These are phyloP conservation scores for Hydrocynus forskahlii DNA, from an alignment of 2,797 vertebrate species.

Conservation along the genomic window DNA sequence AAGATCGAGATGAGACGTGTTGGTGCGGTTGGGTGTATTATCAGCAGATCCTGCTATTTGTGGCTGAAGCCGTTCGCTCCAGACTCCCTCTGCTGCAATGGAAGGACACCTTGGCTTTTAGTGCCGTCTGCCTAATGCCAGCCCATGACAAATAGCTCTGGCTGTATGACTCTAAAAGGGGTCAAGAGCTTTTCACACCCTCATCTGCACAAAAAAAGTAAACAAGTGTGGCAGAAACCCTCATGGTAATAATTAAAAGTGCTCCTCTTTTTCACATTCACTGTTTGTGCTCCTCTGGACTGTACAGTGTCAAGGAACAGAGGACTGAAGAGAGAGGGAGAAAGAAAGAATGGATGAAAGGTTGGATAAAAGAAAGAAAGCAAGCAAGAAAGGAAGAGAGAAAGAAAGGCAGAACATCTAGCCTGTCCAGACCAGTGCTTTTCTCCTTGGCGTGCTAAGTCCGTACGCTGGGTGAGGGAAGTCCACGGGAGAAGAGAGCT, in stretches of 20 bases:
- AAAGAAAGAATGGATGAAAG: conserved; percentile 38
- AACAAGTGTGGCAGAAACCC: conserved; percentile 47
- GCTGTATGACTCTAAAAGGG: conserved; percentile 59
- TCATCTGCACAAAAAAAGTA: conserved; percentile 50
- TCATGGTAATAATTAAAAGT: conserved; percentile 58
- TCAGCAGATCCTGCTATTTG: conserved; percentile 55
- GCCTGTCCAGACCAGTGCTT: conserved; percentile 65
- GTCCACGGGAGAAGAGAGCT: conserved; percentile 72
- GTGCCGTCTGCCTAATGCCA: conserved; percentile 50
- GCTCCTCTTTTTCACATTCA: conserved; percentile 40
- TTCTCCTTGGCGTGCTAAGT: conserved; percentile 66
- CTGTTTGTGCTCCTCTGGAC: conserved; percentile 21
- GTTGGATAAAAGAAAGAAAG: background rate
- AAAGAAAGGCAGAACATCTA: conserved; percentile 57
- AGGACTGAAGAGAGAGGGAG: conserved; percentile 29
- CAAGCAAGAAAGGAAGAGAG: conserved; percentile 37
- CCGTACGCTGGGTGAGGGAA: conserved; percentile 63
- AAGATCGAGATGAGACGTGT: conserved; percentile 35
- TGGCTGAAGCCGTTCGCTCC: conserved; percentile 22
- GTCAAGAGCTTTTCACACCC: conserved; percentile 59
- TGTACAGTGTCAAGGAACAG: conserved; percentile 5
- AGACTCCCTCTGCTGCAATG: conserved; percentile 36
- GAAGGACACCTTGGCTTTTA: conserved; percentile 62
- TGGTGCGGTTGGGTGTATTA: conserved; percentile 42
- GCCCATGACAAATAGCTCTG: conserved; percentile 56